Evolutionary conservation across 2,797 vertebrate species (phyloP).

Genomic region (Pipistrellus pipistrellus): DNA sequence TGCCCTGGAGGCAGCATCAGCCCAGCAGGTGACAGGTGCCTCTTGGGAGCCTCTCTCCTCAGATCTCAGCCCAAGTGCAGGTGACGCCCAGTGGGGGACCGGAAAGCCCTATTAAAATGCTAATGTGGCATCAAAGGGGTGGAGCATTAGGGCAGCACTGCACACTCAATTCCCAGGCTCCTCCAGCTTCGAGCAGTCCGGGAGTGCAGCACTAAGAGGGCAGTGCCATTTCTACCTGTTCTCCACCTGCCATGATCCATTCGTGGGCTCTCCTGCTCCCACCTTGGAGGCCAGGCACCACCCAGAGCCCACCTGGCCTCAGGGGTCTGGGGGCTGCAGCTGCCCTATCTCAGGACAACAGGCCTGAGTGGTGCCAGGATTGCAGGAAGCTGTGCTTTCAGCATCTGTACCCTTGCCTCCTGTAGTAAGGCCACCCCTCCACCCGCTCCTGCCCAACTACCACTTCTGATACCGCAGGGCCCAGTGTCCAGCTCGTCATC

Average conservation of each 20-base stretch:
- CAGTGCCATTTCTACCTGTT: too few relatives aligned
- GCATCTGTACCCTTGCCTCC: background rate
- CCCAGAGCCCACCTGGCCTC: too few relatives aligned
- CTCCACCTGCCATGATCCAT: too few relatives aligned
- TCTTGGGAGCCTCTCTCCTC: background rate
- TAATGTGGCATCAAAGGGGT: conserved; percentile 22
- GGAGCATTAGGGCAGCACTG: background rate
- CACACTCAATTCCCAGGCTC: background rate
- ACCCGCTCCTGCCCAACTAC: background rate
- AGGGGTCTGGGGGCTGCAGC: too few relatives aligned
- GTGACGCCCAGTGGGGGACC: background rate
- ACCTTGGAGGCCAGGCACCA: too few relatives aligned
- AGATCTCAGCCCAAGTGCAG: background rate
- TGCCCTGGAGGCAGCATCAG: background rate
- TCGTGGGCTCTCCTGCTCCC: too few relatives aligned
- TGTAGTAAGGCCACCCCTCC: background rate
- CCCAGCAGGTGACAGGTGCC: background rate
- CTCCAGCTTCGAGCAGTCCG: background rate
- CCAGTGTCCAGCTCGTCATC: background rate
- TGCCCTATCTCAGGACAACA: too few relatives aligned
- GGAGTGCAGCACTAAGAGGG: too few relatives aligned
- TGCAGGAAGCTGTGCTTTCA: background rate
- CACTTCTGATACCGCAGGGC: background rate
- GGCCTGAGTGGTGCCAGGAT: background rate
- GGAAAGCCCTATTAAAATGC: conserved; percentile 74